phyloP scores from a whole-genome alignment of 1,140 invertebrate species.

The Atta colombica region DNA sequence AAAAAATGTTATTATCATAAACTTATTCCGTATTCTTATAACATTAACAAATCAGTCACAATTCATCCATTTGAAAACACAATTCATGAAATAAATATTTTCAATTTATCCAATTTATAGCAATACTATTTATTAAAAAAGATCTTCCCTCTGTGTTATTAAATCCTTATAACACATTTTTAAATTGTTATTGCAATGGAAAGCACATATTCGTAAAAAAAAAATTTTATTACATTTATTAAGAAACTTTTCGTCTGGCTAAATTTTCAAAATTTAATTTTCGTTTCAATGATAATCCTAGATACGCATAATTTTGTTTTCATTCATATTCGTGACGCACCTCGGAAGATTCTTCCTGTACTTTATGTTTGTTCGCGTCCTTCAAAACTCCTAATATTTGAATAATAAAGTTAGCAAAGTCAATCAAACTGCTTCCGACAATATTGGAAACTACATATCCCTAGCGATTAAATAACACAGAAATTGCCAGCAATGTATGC shows the following conservation, averaged over 20 bases:
- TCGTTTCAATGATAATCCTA: constrained; percentile 13
- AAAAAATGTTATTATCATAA: neutral
- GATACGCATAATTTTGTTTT: neutral
- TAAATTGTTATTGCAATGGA: neutral
- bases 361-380: constrained; percentile 3
- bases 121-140: constrained; percentile 3
- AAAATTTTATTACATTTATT: neutral
- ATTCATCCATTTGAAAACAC: no score
- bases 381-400: constrained; percentile 27
- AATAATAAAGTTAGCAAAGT: constrained; percentile 42
- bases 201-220: neutral
- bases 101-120: neutral
- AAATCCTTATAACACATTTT: neutral
- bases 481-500: neutral
- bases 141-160: neutral
- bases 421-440: constrained; percentile 27
- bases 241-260: neutral
- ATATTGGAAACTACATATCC: neutral
- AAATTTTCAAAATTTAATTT: constrained; percentile 19
- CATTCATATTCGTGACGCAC: neutral
- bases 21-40: neutral
- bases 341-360: constrained; percentile 14
- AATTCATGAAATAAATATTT: neutral
- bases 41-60: neutral
- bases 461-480: constrained; percentile 18